Evolutionary conservation across 2,888 invertebrate species (phyloP), one percentile per base, ranked within the genome.

Genomic region (Serripes groenlandicus): DNA sequence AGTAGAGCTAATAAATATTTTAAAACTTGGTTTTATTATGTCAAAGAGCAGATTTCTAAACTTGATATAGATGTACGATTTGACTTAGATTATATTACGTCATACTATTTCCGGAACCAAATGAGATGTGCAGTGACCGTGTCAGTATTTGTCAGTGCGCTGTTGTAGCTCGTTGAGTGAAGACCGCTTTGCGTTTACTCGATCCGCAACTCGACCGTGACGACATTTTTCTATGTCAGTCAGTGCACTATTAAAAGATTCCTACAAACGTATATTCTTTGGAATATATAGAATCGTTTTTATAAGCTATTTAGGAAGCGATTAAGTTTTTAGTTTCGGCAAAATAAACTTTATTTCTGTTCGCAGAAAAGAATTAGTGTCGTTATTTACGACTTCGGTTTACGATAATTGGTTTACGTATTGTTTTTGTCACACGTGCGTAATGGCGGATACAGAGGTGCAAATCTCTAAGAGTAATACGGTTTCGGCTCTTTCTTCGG

Each of bases 101-200:
- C 58, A 58, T 72, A 72, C 72, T 72, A 72, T 56, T 72, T 56
- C 23, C 72, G 60, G 72, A 72, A 72, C 60, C 72, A 72, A 72
- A 72, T 72, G 72, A 72, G 72, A 72, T 72, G 35, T 72, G 72
- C 72, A 72, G 37, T 72, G 72, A 72, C 72, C 58, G 60, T 72
- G 32, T 54, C 30, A 21, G 34, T 60, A 54, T 72, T 60, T 21
- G 60, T 72, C 72, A 72, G 72, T 72, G 72, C 72, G 72, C 64
- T 64, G 64, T 64, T 64, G 64, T 64, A 64, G 11, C 64, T 64
- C 64, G n/a, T 30, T 7, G 7, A 72, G 72, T 56, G 58, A 58
- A 72, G 30, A 58, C 60, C 52, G 3, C 21, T 72, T 60, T 52
- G 32, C 23, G 70, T 26, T 54, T 54, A 54, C 60, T 18, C 70